Evolutionary conservation across 37 sponge, comb jelly and placozoan species (phyloP).

Genomic region (Bolinopsis microptera): DNA sequence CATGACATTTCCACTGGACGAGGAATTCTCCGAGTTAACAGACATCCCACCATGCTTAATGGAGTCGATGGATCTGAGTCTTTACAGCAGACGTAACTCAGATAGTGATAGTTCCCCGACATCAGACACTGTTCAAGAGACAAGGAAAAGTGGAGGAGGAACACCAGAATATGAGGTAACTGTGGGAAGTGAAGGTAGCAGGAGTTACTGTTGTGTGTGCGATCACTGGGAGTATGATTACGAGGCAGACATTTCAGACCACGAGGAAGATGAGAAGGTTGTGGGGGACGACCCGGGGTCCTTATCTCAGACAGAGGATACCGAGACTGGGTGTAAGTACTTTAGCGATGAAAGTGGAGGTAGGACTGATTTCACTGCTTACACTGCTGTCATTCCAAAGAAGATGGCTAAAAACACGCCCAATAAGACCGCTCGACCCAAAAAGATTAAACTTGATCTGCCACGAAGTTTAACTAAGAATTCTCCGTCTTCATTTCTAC

Average conservation of each 20-base stretch:
- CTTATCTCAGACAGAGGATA: not conserved
- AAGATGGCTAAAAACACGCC: not conserved
- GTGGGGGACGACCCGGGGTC: not conserved
- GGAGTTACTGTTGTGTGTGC: slow-evolving; percentile 17
- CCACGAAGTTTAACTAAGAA: slow-evolving; percentile 23
- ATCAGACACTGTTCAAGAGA: not conserved
- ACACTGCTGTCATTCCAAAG: not conserved
- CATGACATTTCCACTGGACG: not conserved
- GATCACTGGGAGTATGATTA: not conserved
- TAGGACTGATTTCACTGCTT: not conserved
- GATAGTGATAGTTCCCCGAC: not conserved
- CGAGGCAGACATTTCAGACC: not conserved
- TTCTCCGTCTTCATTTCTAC: not conserved
- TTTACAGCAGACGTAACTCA: not conserved
- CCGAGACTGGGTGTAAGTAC: not conserved
- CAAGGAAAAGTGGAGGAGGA: not conserved
- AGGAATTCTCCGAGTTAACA: not conserved
- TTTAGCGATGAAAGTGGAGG: not conserved
- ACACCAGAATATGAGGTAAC: not conserved
- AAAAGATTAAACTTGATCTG: slow-evolving; percentile 1
- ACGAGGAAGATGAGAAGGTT: not conserved
- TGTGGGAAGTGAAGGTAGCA: not conserved
- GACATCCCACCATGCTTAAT: not conserved
- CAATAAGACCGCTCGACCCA: not conserved
- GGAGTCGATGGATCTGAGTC: not conserved